These are phyloP conservation scores for Homarus americanus DNA, from an alignment of 1,140 invertebrate genomes.

Conservation along the genomic window DNA sequence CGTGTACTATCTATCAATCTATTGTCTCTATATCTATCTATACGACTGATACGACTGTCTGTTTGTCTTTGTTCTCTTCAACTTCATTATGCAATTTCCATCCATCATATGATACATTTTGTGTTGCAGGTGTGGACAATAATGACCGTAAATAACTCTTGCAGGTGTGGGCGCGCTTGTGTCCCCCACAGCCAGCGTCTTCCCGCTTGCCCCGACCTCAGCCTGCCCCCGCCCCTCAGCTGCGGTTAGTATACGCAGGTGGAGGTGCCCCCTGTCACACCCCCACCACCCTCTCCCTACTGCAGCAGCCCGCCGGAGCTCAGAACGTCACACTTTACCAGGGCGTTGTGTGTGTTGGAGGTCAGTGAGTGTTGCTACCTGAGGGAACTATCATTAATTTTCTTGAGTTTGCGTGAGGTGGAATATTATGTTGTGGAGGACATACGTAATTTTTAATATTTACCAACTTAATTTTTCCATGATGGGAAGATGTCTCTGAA, in stretches of 20 bases:
- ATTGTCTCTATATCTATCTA: too few species aligned
- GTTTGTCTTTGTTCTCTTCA: neutral
- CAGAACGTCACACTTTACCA: slow-evolving; percentile 63
- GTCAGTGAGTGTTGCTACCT: too few species aligned
- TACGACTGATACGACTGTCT: neutral
- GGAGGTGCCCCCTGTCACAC: slow-evolving; percentile 62
- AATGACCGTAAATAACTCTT: too few species aligned
- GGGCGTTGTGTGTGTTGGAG: slow-evolving; percentile 40
- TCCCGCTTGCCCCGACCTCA: slow-evolving; percentile 17
- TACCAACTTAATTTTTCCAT: too few species aligned
- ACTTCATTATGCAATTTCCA: neutral
- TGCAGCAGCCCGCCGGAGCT: slow-evolving; percentile 56
- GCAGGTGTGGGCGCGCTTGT: slow-evolving; percentile 60
- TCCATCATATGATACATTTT: neutral
- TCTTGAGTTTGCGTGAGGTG: too few species aligned
- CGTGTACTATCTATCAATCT: too few species aligned
- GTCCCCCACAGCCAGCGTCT: slow-evolving; percentile 39
- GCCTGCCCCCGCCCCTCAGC: slow-evolving; percentile 26
- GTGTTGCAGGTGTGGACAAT: too few species aligned
- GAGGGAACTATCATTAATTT: too few species aligned
- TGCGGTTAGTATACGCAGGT: slow-evolving; percentile 61
- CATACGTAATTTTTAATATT: too few species aligned
- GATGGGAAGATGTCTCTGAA: too few species aligned
- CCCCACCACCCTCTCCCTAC: slow-evolving; percentile 42
- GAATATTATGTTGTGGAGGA: too few species aligned